Base-by-base conservation (phyloP, 2,888 invertebrate species). In the Trypoxylon attenuatum region DNA sequence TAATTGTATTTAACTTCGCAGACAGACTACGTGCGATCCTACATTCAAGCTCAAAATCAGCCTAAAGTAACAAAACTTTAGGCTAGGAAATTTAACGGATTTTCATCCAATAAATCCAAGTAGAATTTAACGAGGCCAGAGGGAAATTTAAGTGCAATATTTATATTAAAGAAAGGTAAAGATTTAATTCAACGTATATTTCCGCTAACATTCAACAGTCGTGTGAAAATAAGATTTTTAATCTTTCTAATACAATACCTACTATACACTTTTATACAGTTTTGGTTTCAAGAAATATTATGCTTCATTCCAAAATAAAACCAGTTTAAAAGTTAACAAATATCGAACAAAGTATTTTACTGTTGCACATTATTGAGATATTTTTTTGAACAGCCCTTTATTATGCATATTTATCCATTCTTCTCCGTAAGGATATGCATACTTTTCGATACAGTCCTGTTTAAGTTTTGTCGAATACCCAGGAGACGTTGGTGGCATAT, bases 401-500 rank as follows among this genome's bases (percentile, higher is more conserved):
- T 88, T 85, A 80, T 92, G 90, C 90, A 93, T 90, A 29, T 89
- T 87, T 83, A 91, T 88, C 96, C 96, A 96, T 82, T 92, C 92
- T 25, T 86, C 89, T n/a, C 96, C 96, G 46, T 88, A 87, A 0
- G 96, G 96, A 86, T 94, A 96, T 56, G 90, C 89, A 83, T 91
- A 95, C 73, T 91, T 91, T 25, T 89, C 88, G 27, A 96, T 81
- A 0, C 94, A 91, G 45, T 91, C 90, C 1, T 90, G 89, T 76
- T 92, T 91, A 79, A 97, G 91, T 82, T 94, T 91, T 0, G 94
- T 93, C 76, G 94, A 94, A 88, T 96, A 97, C 0, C 96, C 96
- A 0, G 95, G 91, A 13, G 87, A 82, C 91, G 92, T 89, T n/a
- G 96, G 96, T 1, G 92, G 91, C 77, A 92, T 87, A 80, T 96